Percentiles rank a stretch among this genome's conserved stretches.
These are phyloP conservation scores for Drosophila takahashii DNA, from an alignment of 1,140 invertebrate genomes.

Conservation along the genomic window DNA sequence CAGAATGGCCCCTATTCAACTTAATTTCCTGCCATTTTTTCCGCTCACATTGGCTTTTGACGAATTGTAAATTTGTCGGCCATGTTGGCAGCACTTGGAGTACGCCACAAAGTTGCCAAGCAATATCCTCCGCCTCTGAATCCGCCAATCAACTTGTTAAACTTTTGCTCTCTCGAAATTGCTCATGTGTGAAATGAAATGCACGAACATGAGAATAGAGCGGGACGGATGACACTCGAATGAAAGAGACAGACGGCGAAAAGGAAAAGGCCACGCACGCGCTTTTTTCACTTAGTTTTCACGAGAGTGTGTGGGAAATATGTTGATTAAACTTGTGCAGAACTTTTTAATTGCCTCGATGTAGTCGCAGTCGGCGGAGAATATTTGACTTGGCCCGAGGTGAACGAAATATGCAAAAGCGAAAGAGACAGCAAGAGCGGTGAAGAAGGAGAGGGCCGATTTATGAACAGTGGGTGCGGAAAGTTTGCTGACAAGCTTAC, in stretches of 20 bases:
- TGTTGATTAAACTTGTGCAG: constrained; percentile 77
- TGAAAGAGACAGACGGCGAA: constrained; percentile 16
- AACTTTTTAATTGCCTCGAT: constrained; percentile 77
- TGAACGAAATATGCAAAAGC: constrained; percentile 38
- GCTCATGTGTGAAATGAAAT: constrained; percentile 78
- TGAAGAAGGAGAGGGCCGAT: background rate
- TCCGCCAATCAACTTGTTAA: constrained; percentile 29
- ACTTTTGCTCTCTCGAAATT: constrained; percentile 47
- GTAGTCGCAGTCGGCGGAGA: constrained; percentile 36
- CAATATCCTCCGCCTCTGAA: constrained; percentile 8
- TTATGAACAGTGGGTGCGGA: constrained; percentile 21
- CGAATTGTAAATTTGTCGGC: constrained; percentile 34
- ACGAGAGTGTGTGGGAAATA: constrained; percentile 56
- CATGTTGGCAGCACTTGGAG: constrained; percentile 5
- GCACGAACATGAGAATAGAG: constrained; percentile 44
- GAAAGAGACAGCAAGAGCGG: background rate
- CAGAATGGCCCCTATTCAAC: constrained; percentile 27
- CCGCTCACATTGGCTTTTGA: constrained; percentile 21
- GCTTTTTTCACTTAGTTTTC: constrained; percentile 48
- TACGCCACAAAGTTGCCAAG: constrained; percentile 41
- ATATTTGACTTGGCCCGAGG: constrained; percentile 33
- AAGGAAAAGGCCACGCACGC: constrained; percentile 56
- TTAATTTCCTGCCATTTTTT: constrained; percentile 54
- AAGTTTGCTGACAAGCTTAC: constrained; percentile 34
- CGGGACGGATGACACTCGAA: constrained; percentile 25